These are phyloP conservation scores for Cataglyphis altisquamis DNA, from an alignment of 2,888 invertebrate species.

Conservation along the genomic window DNA sequence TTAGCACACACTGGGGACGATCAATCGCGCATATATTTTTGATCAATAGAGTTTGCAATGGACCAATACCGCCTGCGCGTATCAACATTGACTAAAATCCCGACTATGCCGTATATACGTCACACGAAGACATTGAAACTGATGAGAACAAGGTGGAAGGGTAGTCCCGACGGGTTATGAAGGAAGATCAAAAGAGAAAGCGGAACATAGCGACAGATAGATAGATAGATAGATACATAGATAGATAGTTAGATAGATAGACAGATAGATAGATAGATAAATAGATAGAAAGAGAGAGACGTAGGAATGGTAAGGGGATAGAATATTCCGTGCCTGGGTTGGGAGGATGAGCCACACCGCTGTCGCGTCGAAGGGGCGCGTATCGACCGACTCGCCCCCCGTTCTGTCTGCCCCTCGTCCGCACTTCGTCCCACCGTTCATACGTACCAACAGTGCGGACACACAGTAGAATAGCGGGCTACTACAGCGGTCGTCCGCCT, in stretches of 20 bases:
- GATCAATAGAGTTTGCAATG: conserved; percentile 10
- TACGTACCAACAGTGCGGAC: conserved; percentile 72
- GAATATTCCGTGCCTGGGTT: conserved; percentile 30
- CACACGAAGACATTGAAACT: conserved; percentile 26
- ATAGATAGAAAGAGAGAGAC: conserved; percentile 7
- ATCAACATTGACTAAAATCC: conserved; percentile 51
- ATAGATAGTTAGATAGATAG: neutral
- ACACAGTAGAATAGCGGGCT: conserved; percentile 64
- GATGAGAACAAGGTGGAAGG: conserved; percentile 61
- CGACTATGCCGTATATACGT: conserved; percentile 29
- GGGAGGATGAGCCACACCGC: conserved; percentile 68
- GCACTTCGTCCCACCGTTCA: conserved; percentile 67
- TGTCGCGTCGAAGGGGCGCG: conserved; percentile 77
- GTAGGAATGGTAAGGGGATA: conserved; percentile 31
- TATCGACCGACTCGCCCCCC: conserved; percentile 77
- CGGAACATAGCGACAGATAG: neutral
- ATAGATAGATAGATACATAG: neutral
- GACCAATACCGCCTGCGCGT: conserved; percentile 20
- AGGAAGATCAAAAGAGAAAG: conserved; percentile 3
- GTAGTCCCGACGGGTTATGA: conserved; percentile 42
- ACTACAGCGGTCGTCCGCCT: conserved; percentile 59
- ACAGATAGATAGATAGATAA: neutral
- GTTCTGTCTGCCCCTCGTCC: conserved; percentile 70
- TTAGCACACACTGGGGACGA: neutral
- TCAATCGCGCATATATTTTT: conserved; percentile 19